Evolutionary conservation across 37 sponge, comb jelly and placozoan genomes (phyloP), one percentile per base, ranked within the genome.

Genomic region (Mnemiopsis leidyi): DNA sequence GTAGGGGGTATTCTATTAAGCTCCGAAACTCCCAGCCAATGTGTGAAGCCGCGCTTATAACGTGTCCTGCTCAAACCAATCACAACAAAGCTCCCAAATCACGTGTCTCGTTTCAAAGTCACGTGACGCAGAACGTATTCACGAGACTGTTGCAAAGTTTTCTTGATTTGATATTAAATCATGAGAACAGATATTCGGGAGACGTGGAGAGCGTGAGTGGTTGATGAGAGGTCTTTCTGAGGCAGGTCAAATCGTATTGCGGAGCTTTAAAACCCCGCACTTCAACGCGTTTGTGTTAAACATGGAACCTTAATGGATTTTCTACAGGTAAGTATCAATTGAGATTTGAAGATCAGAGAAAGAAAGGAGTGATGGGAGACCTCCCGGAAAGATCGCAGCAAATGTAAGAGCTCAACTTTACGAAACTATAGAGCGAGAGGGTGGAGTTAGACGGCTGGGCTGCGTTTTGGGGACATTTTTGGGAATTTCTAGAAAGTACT

Each of bases 1-100:
- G 79, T 77, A 77, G 79, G 79, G 79, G 79, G 79, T 77, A 77
- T 77, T 77, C 32, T 77, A 77, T 77, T 77, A 77, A 77, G 79
- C 79, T 77, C 32, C 36, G 32, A 32, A 31, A 34, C 32, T 77
- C 79, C 36, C 79, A 77, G 20, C 79, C 79, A 77, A 77, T 77
- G 35, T 26, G 79, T 34, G 34, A 9, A 77, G 36, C 20, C 32
- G 1, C 20, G 1, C 18, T 26, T 20, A 32, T 77, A 33, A 77
- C 79, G 79, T 77, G 79, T 21, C 36, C 3, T 5, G 36, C 16
- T 77, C 33, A 20, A 26, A 31, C 79, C 35, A 77, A 20, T 32
- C 26, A 32, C 35, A 33, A 18, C 36, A 33, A 0, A 31, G 18
- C 61, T 48, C 61, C 61, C 9, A 33, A 13, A 20, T 77, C 79